These are phyloP conservation scores for Festucalex cinctus DNA, from an alignment of 2,113 vertebrate genomes.

Conservation along the genomic window DNA sequence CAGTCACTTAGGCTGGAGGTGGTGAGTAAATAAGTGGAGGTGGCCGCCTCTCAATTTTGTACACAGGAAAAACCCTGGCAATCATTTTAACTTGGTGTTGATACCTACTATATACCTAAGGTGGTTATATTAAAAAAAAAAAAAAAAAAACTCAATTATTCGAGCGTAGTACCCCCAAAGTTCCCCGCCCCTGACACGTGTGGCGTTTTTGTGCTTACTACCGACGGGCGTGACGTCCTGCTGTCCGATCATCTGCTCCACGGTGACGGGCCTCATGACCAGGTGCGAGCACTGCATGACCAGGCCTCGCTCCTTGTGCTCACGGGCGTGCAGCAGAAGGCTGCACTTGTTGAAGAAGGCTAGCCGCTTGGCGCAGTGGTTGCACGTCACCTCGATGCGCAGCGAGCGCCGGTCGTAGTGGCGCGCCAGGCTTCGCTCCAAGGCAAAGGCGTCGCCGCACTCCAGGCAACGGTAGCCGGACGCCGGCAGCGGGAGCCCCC, in stretches of 20 bases:
- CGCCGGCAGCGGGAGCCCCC: slow-evolving; percentile 81
- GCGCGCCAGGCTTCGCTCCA: slow-evolving; percentile 90
- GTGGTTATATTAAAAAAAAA: too few species aligned
- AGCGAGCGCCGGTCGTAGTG: slow-evolving; percentile 95
- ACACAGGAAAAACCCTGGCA: too few species aligned
- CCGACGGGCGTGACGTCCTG: slow-evolving; percentile 84
- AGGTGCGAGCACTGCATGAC: slow-evolving; percentile 98
- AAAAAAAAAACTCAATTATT: too few species aligned
- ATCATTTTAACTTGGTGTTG: too few species aligned
- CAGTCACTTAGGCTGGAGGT: too few species aligned
- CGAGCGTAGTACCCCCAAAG: too few species aligned
- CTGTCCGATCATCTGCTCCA: slow-evolving; percentile 97
- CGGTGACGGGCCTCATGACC: slow-evolving; percentile 89
- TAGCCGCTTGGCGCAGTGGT: slow-evolving; percentile 90
- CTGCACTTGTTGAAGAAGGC: slow-evolving; percentile 99
- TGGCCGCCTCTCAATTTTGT: too few species aligned
- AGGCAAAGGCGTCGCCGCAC: slow-evolving; percentile 89
- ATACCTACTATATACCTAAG: too few species aligned
- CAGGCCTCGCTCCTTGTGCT: slow-evolving; percentile 95
- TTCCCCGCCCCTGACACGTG: neutral
- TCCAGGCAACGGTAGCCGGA: slow-evolving; percentile 91
- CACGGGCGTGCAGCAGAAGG: slow-evolving; percentile 88
- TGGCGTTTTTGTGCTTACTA: slow-evolving; percentile 35
- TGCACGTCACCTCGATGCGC: slow-evolving; percentile 96
- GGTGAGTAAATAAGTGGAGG: too few species aligned